Evolutionary conservation across 1,140 invertebrate species (phyloP).

Genomic region (Battus philenor): DNA sequence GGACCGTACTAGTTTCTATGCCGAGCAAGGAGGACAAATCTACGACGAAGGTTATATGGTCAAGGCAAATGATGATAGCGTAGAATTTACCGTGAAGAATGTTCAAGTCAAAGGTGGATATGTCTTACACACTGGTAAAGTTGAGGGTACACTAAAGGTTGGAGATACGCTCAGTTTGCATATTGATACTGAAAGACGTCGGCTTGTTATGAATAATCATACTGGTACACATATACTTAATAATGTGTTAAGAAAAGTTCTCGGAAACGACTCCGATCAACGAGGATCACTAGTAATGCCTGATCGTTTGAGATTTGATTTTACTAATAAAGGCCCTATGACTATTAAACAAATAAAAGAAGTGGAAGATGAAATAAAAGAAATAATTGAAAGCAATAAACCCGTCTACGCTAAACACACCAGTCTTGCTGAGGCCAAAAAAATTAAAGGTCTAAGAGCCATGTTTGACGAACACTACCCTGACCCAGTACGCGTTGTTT

Average conservation of each 20-base stretch:
- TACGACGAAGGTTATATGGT: conserved; percentile 97
- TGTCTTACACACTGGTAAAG: conserved; percentile 93
- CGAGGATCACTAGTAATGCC: conserved; percentile 98
- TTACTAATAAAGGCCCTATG: conserved; percentile 96
- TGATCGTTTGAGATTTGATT: conserved; percentile 97
- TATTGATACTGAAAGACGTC: conserved; percentile 89
- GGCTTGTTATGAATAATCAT: conserved; percentile 98
- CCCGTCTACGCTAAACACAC: conserved; percentile 94
- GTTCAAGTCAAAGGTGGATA: conserved; percentile 98
- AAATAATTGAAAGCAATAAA: conserved; percentile 87
- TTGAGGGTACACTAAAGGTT: conserved; percentile 89
- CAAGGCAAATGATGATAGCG: conserved; percentile 89
- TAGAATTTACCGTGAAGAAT: conserved; percentile 96
- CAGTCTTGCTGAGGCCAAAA: conserved; percentile 89
- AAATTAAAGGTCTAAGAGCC: conserved; percentile 95
- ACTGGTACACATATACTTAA: conserved; percentile 99
- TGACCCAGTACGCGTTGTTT: conserved; percentile 98
- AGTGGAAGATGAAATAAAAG: conserved; percentile 87
- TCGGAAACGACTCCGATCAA: conserved; percentile 95
- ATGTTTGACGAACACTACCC: conserved; percentile 99
- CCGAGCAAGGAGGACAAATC: conserved; percentile 99
- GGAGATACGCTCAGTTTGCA: conserved; percentile 91
- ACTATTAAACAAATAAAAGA: conserved; percentile 90
- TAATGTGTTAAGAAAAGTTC: conserved; percentile 92
- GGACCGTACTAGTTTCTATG: conserved; percentile 96